Evolutionary conservation across 2,797 vertebrate genomes (phyloP).

Genomic region (Mormyrops boulengeri): DNA sequence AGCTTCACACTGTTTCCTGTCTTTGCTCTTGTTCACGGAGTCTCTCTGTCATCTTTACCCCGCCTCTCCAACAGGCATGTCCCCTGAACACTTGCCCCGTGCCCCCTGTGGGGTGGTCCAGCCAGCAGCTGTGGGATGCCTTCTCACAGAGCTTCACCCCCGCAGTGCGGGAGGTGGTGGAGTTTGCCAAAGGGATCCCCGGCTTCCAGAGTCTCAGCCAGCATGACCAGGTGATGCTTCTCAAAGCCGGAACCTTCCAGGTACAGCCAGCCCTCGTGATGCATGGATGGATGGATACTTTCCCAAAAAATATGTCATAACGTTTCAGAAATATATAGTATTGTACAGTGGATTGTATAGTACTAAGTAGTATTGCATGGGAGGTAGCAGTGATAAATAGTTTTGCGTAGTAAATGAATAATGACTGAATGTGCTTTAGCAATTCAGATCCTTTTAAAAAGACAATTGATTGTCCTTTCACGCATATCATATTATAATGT

Average conservation of each 20-base stretch:
- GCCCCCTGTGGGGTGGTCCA: constrained; percentile 54
- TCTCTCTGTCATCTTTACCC: constrained; percentile 13
- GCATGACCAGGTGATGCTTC: constrained; percentile 72
- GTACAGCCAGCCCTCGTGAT: constrained; percentile 39
- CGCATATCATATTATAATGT: background rate
- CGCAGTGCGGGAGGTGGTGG: constrained; percentile 71
- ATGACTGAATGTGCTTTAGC: background rate
- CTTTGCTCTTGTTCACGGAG: background rate
- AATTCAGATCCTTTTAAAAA: background rate
- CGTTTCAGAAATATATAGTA: background rate
- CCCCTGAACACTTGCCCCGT: constrained; percentile 67
- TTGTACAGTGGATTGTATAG: background rate
- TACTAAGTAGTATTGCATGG: background rate
- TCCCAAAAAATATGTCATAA: background rate
- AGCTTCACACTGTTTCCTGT: background rate
- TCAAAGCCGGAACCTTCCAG: constrained; percentile 75
- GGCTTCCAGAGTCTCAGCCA: constrained; percentile 71
- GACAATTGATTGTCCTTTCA: background rate
- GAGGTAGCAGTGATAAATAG: background rate
- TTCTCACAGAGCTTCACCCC: constrained; percentile 75
- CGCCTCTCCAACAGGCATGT: constrained; percentile 55
- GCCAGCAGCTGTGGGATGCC: constrained; percentile 71
- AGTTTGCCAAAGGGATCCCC: constrained; percentile 73
- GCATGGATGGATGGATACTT: background rate
- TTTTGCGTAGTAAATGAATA: background rate